Evolutionary conservation across 2,113 vertebrate genomes (phyloP), one percentile per base, ranked within the genome.

Genomic region (Salvelinus alpinus): DNA sequence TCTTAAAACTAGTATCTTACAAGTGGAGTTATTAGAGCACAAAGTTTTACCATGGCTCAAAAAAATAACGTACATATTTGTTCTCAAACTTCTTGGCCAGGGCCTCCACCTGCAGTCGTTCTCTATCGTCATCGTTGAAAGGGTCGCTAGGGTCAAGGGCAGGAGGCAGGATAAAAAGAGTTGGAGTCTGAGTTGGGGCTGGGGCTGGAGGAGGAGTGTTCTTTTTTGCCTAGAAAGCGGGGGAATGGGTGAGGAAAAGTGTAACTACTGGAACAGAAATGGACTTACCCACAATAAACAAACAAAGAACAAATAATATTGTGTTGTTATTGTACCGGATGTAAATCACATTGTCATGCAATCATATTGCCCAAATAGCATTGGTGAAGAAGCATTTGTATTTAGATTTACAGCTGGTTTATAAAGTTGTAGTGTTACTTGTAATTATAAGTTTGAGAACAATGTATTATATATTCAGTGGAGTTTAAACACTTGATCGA

Each of bases 41-140:
- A 54, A 18, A 0, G 12, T 54, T 54, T 54, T 13, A 18, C 16
- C 48, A 13, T 14, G 3, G 48, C 3, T 54, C 48, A 14, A 54
- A 57, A 57, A 4, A 13, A 20, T 12, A 22, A 97, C 97, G 96
- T 86, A 99, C 97, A 7, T 99, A 99, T 99, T 98, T 99, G 89
- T 94, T 94, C 90, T 99, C 97, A 81, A 97, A 97, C 92, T 96
- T 98, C 92, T 96, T 97, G 38, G 97, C 96, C 89, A 98, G 80
- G 74, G 94, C 93, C 91, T 98, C 96, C 5, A 97, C 93, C 89
- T 96, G 93, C 73, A 94, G 94, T 69, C 93, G 92, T 83, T 99
- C 95, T 74, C 80, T 89, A 80, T 94, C 93, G 1, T 98, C 96
- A 60, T 97, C 92, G 4, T 92, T 94, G 86, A 97, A 97, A 1